phyloP scores from a whole-genome alignment of 2,113 vertebrate genomes.

The Myotis davidii region DNA sequence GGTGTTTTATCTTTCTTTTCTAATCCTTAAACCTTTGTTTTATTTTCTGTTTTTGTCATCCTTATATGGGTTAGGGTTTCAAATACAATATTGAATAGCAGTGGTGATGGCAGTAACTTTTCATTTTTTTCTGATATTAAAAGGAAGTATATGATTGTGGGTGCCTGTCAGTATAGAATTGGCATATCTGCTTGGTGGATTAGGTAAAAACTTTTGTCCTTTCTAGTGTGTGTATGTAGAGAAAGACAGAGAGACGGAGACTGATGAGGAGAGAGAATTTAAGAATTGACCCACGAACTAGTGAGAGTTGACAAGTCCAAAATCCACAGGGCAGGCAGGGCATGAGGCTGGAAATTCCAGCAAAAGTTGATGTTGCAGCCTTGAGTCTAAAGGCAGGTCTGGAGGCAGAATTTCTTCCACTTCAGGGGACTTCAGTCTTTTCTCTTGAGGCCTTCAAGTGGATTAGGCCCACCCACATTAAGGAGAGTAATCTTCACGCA shows the following conservation, averaged over 20 bases:
- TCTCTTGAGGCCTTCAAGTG: neutral
- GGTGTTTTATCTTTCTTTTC: neutral
- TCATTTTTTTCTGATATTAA: constrained; percentile 33
- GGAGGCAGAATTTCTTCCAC: neutral
- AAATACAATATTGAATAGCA: neutral
- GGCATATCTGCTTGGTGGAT: neutral
- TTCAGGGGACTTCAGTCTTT: neutral
- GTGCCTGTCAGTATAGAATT: neutral
- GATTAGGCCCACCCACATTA: neutral
- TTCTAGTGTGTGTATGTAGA: neutral
- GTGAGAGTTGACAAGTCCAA: neutral
- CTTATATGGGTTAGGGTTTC: neutral
- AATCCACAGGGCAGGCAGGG: neutral
- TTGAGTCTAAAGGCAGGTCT: neutral
- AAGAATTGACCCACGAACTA: neutral
- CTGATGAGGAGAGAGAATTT: neutral
- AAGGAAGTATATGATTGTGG: neutral
- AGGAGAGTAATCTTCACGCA: neutral
- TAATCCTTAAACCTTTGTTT: neutral
- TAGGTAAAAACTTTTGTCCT: neutral
- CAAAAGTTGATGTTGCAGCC: neutral
- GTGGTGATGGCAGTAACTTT: neutral
- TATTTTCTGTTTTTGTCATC: neutral
- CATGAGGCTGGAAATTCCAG: neutral
- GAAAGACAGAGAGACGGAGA: neutral